Evolutionary conservation across 2,888 invertebrate species (phyloP).

Genomic region (Apodemia mormo): DNA sequence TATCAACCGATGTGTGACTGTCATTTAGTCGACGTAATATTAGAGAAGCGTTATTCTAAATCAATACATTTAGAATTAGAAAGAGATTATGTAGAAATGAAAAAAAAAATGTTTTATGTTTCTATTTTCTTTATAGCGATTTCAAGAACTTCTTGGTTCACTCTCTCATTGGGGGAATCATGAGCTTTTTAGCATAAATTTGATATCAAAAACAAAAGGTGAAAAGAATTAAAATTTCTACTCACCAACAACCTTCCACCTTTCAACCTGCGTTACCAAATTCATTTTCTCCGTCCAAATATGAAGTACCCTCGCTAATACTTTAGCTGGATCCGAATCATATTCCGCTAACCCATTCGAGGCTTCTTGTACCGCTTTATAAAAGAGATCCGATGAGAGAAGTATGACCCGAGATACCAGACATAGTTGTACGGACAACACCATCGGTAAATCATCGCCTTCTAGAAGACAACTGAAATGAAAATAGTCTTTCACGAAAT

Average conservation of each 20-base stretch:
- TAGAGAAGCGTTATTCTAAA: too few relatives aligned
- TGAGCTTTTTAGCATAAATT: too few relatives aligned
- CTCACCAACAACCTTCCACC: constrained; percentile 90
- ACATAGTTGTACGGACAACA: constrained; percentile 89
- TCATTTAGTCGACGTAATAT: too few relatives aligned
- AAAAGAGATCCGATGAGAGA: constrained; percentile 85
- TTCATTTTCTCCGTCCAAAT: constrained; percentile 92
- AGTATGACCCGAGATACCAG: constrained; percentile 90
- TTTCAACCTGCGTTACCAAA: constrained; percentile 88
- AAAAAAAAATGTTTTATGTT: too few relatives aligned
- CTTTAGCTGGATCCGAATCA: constrained; percentile 82
- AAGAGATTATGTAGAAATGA: too few relatives aligned
- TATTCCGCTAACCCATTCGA: constrained; percentile 65
- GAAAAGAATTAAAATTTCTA: constrained; percentile 41
- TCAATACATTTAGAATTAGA: too few relatives aligned
- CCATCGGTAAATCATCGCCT: constrained; percentile 86
- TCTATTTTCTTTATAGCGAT: too few relatives aligned
- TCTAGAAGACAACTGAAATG: constrained; percentile 83
- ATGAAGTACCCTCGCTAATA: constrained; percentile 86
- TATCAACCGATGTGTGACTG: too few relatives aligned
- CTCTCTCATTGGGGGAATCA: too few relatives aligned
- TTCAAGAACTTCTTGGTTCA: too few relatives aligned
- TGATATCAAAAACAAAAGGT: too few relatives aligned
- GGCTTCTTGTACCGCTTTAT: constrained; percentile 77
- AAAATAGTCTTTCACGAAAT: neutral